Evolutionary conservation across 2,888 invertebrate species (phyloP).

Genomic region (Epirrhoe alternata): DNA sequence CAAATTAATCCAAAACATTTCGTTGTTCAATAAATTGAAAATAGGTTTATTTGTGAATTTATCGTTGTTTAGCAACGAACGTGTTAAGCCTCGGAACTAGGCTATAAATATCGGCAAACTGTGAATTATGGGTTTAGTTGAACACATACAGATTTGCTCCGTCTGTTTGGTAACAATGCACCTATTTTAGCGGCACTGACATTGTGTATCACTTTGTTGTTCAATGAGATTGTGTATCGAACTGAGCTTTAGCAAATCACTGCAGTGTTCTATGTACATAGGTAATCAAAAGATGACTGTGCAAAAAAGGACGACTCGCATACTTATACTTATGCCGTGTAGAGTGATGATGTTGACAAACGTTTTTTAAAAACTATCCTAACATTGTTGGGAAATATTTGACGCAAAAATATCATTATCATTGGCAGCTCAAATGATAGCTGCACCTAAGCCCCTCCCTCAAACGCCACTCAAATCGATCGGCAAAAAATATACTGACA

Average conservation of each 20-base stretch:
- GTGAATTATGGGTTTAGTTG: constrained; percentile 68
- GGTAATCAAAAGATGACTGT: not conserved
- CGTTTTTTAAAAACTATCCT: no score
- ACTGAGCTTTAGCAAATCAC: constrained; percentile 11
- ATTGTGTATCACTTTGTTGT: constrained; percentile 30
- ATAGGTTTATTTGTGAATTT: constrained; percentile 61
- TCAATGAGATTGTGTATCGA: constrained; percentile 18
- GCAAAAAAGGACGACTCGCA: not conserved
- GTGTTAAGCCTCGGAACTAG: constrained; percentile 69
- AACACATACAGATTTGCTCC: constrained; percentile 59
- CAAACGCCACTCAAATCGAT: no score
- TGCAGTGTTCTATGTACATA: not conserved
- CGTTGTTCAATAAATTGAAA: constrained; percentile 52
- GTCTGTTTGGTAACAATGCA: constrained; percentile 51
- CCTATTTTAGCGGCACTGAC: constrained; percentile 44
- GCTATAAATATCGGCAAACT: constrained; percentile 71
- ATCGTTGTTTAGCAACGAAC: constrained; percentile 62
- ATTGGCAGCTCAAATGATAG: no score
- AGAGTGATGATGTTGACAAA: no score
- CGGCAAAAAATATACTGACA: no score
- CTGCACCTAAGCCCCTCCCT: no score
- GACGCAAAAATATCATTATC: no score
- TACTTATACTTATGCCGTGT: not conserved
- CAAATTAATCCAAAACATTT: not conserved
- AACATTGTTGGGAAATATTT: no score